phyloP scores from a whole-genome alignment of 2,888 invertebrate species.

The Microplitis deprimator region DNA sequence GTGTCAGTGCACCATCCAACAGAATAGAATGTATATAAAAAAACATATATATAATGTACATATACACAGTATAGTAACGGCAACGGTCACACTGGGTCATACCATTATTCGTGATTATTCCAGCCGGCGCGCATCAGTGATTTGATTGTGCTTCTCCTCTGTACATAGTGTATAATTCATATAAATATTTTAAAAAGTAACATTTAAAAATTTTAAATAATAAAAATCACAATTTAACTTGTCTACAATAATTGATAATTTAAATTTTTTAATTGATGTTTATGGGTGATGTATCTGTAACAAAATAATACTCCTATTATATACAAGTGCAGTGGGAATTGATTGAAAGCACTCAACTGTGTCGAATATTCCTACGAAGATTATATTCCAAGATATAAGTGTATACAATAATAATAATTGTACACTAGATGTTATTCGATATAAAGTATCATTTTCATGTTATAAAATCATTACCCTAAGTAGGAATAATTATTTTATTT shows the following conservation, averaged over 20 bases:
- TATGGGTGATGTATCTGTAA: not conserved
- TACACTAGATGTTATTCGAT: slow-evolving; percentile 20
- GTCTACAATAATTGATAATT: not conserved
- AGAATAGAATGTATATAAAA: not conserved
- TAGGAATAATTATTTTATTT: slow-evolving; percentile 7
- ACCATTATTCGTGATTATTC: slow-evolving; percentile 6
- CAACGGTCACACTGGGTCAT: slow-evolving; percentile 35
- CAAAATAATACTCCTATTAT: slow-evolving; percentile 15
- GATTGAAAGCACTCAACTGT: slow-evolving; percentile 7
- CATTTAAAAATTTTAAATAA: not conserved
- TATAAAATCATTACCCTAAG: slow-evolving; percentile 3
- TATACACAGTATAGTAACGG: slow-evolving; percentile 33
- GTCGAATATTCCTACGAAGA: slow-evolving; percentile 20
- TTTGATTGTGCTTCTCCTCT: slow-evolving; percentile 8
- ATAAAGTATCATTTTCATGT: slow-evolving; percentile 10
- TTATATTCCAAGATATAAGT: not conserved
- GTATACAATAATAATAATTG: not conserved
- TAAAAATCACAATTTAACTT: not conserved
- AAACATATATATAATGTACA: slow-evolving; percentile 30
- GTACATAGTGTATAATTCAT: slow-evolving; percentile 24
- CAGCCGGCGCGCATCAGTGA: slow-evolving; percentile 20
- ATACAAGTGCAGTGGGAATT: slow-evolving; percentile 12
- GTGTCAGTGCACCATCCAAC: not conserved
- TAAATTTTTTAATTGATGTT: not conserved
- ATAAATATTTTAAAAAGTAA: slow-evolving; percentile 27